Conservation (phyloP, 2,888 invertebrate genomes). For the Masnerella sp. region DNA sequence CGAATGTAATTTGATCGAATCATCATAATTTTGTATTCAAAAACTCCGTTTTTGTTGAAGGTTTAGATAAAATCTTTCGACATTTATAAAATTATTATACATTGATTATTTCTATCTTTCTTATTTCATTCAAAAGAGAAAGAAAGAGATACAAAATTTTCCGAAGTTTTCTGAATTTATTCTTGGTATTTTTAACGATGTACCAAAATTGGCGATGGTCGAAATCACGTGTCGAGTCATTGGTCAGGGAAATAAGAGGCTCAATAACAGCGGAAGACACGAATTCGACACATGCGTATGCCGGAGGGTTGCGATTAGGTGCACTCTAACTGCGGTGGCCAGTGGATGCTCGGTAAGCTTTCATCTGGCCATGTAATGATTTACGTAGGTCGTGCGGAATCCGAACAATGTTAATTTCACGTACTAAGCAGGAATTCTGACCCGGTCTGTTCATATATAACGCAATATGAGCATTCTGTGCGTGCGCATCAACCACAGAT, state of each 20-base stretch:
- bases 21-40: too few species aligned
- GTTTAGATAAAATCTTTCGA: too few species aligned
- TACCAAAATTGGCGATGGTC: too few species aligned
- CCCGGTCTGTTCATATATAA: constrained; percentile 55
- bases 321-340: constrained; percentile 51
- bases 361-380: constrained; percentile 65
- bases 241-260: constrained; percentile 38
- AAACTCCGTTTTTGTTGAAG: too few species aligned
- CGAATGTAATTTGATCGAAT: not conserved
- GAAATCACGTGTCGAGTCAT: constrained; percentile 24
- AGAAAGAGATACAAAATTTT: too few species aligned
- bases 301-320: constrained; percentile 48
- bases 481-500: constrained; percentile 57
- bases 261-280: constrained; percentile 47
- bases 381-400: constrained; percentile 71
- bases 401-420: constrained; percentile 75
- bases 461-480: constrained; percentile 56
- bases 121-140: too few species aligned
- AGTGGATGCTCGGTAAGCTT: constrained; percentile 54
- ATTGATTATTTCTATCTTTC: too few species aligned
- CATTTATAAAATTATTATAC: too few species aligned
- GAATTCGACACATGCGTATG: constrained; percentile 22
- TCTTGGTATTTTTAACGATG: too few species aligned
- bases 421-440: constrained; percentile 67
- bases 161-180: too few species aligned